Evolutionary conservation across 1,140 invertebrate genomes (phyloP), one percentile per base, ranked within the genome.

Genomic region (Drosophila sucinea): DNA sequence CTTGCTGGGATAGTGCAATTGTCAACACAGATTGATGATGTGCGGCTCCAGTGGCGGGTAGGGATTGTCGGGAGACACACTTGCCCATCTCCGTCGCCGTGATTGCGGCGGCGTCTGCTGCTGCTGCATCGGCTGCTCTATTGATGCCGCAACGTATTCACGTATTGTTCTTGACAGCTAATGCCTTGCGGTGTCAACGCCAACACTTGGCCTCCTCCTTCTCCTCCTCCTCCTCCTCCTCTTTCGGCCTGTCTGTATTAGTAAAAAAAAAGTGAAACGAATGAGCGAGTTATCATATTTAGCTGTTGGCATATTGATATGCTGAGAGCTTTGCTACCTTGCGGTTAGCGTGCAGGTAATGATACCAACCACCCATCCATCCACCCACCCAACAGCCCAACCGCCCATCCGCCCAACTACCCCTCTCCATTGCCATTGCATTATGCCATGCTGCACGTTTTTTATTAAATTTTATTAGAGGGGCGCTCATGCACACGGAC

Each of bases 1-100:
- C 90, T 74, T 81, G 82, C 55, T 81, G 77, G 62, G 85, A 92
- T 68, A 90, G 55, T 68, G 90, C 78, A 54, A 91, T 81, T 78
- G 84, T 92, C 76, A 91, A 77, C 73, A 81, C 80, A 75, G 91
- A 91, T 69, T 91, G 86, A 87, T 91, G 91, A 79, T 91, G 83
- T 78, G 65, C 32, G 23, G 35, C 44, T 51, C 40, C 69, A 67
- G 29, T 47, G 63, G 69, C 67, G 57, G 61, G 38, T 63, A 47
- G 33, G 32, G 81, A 65, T 73, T 86, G 83, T 54, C 83, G 77
- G 29, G 91, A 92, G 54, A 92, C 81, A 78, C 91, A 91, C 91
- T 91, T 91, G 80, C 91, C 91, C 91, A 92, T 92, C 71, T 81
- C 73, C 66, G 71, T 61, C 27, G 35, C 33, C 71, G 64, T 60